phyloP scores from a whole-genome alignment of 1,140 invertebrate species.

The Cyphomyrmex costatus region DNA sequence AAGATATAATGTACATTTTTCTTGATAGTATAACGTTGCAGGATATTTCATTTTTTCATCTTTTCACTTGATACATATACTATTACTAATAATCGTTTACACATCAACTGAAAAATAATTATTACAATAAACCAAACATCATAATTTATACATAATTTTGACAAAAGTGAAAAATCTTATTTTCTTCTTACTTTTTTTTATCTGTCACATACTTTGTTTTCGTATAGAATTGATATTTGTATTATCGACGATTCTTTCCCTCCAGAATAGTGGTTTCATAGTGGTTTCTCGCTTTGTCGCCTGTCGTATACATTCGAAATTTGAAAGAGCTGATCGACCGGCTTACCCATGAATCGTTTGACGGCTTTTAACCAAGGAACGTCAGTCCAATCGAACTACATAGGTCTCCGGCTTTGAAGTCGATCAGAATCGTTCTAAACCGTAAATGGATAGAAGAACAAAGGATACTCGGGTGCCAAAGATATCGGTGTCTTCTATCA shows the following conservation, averaged over 20 bases:
- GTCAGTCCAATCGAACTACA: slow-evolving; percentile 77
- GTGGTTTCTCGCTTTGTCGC: slow-evolving; percentile 58
- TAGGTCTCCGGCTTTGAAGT: slow-evolving; percentile 77
- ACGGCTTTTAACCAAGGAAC: slow-evolving; percentile 75
- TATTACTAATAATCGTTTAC: neutral
- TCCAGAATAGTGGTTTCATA: slow-evolving; percentile 51
- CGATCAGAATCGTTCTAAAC: slow-evolving; percentile 69
- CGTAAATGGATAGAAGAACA: slow-evolving; percentile 73
- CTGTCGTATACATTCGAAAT: slow-evolving; percentile 62
- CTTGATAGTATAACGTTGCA: neutral
- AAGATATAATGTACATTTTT: slow-evolving; percentile 39
- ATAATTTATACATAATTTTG: slow-evolving; percentile 19
- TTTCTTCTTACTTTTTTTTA: neutral
- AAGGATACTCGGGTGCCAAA: slow-evolving; percentile 71
- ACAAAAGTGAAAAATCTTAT: neutral
- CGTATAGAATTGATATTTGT: neutral
- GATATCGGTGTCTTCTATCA: slow-evolving; percentile 71
- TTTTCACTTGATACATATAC: neutral
- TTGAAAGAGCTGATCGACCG: slow-evolving; percentile 58
- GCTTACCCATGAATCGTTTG: slow-evolving; percentile 67
- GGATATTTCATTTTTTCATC: neutral
- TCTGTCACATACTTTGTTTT: neutral
- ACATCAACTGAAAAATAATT: neutral
- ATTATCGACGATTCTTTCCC: neutral
- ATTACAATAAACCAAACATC: neutral